phyloP scores from a whole-genome alignment of 2,797 vertebrate species.

The Microchirus variegatus region DNA sequence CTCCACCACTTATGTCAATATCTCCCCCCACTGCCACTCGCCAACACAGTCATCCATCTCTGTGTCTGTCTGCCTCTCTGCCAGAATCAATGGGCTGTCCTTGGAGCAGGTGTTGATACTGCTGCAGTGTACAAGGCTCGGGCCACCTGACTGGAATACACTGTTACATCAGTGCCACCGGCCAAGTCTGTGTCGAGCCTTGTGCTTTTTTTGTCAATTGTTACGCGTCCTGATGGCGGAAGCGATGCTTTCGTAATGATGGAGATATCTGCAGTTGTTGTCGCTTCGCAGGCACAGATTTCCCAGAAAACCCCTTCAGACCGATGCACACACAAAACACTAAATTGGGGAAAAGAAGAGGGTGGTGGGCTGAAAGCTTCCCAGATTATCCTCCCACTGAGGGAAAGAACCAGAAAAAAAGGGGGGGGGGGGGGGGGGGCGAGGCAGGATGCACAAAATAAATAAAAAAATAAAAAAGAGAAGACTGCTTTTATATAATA shows the following conservation, averaged over 20 bases:
- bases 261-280: constrained; percentile 19
- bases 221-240: constrained; percentile 12
- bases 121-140: constrained; percentile 49
- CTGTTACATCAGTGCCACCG: constrained; percentile 45
- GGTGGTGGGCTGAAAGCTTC: constrained; percentile 44
- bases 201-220: constrained; percentile 12
- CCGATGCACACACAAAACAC: constrained; percentile 2
- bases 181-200: constrained; percentile 8
- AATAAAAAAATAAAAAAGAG: constrained; percentile 19
- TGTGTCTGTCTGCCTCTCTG: constrained; percentile 47
- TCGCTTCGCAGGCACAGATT: too few relatives aligned
- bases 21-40: constrained; percentile 57
- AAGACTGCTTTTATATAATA: constrained; percentile 71
- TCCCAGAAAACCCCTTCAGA: constrained; percentile 24
- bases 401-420: constrained; percentile 64
- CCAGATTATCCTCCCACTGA: constrained; percentile 66
- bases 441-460: constrained; percentile 31
- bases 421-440: too few relatives aligned
- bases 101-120: constrained; percentile 61
- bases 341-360: constrained; percentile 17
- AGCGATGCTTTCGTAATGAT: not conserved
- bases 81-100: constrained; percentile 71
- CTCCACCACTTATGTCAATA: constrained; percentile 70
- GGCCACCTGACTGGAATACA: constrained; percentile 52
- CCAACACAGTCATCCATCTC: constrained; percentile 70